Conservation (phyloP, 2,113 vertebrate species). For the Cyrtonyx montezumae region DNA sequence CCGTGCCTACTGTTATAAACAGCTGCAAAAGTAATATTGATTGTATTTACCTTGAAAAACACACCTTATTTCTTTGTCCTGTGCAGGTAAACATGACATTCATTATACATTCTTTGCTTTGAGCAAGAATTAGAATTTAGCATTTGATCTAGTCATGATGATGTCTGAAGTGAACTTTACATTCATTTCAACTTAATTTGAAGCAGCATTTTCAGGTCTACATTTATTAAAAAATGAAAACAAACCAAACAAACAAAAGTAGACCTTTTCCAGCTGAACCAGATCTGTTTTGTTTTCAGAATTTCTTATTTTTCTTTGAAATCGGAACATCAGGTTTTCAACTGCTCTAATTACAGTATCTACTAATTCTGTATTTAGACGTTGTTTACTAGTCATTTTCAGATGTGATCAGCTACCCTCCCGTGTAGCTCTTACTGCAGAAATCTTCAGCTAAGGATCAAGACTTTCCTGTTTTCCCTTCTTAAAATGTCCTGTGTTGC, state of each 20-base stretch:
- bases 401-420: neutral
- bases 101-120: neutral
- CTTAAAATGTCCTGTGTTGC: neutral
- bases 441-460: neutral
- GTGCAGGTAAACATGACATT: neutral
- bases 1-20: neutral
- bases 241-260: rapidly evolving
- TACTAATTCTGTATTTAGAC: neutral
- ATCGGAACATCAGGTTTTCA: neutral
- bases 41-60: neutral
- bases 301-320: neutral
- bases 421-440: neutral
- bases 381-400: neutral
- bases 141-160: rapidly evolving
- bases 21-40: neutral
- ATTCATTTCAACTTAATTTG: neutral
- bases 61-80: neutral
- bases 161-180: neutral
- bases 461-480: neutral
- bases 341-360: neutral
- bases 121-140: neutral
- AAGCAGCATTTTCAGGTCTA: neutral
- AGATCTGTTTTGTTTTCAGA: rapidly evolving
- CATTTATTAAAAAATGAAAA: rapidly evolving
- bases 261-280: no score